Conservation (phyloP, 2,888 invertebrate genomes). For the Diplazon laetatorius region DNA sequence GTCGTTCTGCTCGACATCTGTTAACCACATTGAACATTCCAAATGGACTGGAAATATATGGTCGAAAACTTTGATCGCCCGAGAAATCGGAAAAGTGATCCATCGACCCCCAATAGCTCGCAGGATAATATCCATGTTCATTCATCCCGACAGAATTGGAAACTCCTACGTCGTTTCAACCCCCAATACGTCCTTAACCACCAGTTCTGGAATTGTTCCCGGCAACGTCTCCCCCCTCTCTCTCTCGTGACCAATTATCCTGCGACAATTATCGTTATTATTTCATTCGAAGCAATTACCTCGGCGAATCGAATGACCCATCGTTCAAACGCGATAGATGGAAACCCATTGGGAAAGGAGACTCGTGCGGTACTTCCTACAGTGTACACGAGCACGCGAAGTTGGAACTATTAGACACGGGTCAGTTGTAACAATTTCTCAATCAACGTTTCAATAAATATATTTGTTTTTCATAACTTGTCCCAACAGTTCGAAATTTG, state of each 20-base stretch:
- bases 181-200: slow-evolving; percentile 1
- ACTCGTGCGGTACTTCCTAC: not conserved
- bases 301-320: slow-evolving; percentile 30
- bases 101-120: not conserved
- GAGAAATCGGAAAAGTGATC: slow-evolving; percentile 7
- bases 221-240: not conserved
- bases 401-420: not conserved
- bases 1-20: too few species aligned
- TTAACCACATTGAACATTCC: too few species aligned
- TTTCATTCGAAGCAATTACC: slow-evolving; percentile 36
- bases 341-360: slow-evolving; percentile 15
- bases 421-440: not conserved
- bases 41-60: too few species aligned
- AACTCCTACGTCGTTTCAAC: slow-evolving; percentile 14
- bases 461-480: not conserved
- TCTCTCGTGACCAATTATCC: slow-evolving; percentile 35
- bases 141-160: not conserved
- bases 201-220: slow-evolving; percentile 12
- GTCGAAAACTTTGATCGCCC: too few species aligned
- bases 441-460: not conserved
- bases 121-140: not conserved
- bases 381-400: not conserved
- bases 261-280: slow-evolving; percentile 49
- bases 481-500: not conserved
- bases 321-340: slow-evolving; percentile 41